phyloP scores from a whole-genome alignment of 2,888 invertebrate genomes.

The Cyaniris semiargus region DNA sequence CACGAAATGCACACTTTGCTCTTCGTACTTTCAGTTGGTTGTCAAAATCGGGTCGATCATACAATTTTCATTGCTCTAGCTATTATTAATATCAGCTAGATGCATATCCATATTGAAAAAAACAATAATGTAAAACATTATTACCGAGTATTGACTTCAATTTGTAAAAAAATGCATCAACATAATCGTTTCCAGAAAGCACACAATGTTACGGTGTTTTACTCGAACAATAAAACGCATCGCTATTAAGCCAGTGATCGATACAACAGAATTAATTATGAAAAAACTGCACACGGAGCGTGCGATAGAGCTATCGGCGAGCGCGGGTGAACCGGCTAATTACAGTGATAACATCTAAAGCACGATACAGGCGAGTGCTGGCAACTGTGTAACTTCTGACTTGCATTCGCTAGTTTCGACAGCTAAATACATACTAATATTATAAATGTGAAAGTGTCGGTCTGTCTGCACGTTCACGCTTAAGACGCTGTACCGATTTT shows the following conservation, averaged over 20 bases:
- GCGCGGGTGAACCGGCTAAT: constrained; percentile 72
- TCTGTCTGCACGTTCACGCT: no score
- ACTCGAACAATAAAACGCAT: constrained; percentile 40
- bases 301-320: constrained; percentile 59
- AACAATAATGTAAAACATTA: not conserved
- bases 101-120: no score
- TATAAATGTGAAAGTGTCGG: no score
- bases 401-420: not conserved
- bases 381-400: not conserved
- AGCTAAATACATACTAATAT: not conserved
- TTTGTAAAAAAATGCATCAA: constrained; percentile 48
- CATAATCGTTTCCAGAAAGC: constrained; percentile 31
- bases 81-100: not conserved
- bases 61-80: not conserved
- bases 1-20: not conserved
- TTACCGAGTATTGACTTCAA: not conserved
- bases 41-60: not conserved
- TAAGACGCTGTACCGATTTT: no score
- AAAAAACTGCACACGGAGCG: constrained; percentile 64
- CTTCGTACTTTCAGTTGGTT: not conserved
- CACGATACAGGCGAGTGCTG: not conserved
- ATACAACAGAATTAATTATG: constrained; percentile 63
- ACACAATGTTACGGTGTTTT: constrained; percentile 28
- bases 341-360: constrained; percentile 66
- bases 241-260: constrained; percentile 53